Evolutionary conservation across 2,797 vertebrate genomes (phyloP).

Genomic region (Chloroceryle amazona): DNA sequence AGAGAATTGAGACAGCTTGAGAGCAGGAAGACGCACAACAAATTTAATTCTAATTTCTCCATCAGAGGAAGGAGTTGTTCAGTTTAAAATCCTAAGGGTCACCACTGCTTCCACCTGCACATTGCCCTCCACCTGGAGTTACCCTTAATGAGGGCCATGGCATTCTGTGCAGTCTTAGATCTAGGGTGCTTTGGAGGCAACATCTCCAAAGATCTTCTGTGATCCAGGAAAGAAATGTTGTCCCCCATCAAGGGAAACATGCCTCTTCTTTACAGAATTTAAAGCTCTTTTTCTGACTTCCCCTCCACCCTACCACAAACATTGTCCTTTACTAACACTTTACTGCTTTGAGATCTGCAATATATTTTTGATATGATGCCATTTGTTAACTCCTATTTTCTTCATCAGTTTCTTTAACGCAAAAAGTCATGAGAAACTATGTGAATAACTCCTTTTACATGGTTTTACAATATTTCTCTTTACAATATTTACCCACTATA

Average conservation of each 20-base stretch:
- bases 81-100: background rate
- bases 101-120: background rate
- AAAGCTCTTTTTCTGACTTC: background rate
- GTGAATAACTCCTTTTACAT: background rate
- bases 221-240: background rate
- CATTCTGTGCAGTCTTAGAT: too few relatives aligned
- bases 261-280: background rate
- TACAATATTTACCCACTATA: background rate
- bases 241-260: background rate
- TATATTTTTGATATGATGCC: background rate
- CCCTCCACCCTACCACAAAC: fast-evolving
- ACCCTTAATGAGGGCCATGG: background rate
- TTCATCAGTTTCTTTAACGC: background rate
- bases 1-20: background rate
- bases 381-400: background rate
- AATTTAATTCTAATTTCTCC: background rate
- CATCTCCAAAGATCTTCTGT: background rate
- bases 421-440: background rate
- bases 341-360: background rate
- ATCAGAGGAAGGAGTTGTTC: fast-evolving
- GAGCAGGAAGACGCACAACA: background rate
- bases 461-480: background rate
- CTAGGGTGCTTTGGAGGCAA: background rate
- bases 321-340: background rate
- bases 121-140: background rate